Base-by-base conservation (phyloP, 1,140 invertebrate genomes). In the Rhizoglyphus robini region DNA sequence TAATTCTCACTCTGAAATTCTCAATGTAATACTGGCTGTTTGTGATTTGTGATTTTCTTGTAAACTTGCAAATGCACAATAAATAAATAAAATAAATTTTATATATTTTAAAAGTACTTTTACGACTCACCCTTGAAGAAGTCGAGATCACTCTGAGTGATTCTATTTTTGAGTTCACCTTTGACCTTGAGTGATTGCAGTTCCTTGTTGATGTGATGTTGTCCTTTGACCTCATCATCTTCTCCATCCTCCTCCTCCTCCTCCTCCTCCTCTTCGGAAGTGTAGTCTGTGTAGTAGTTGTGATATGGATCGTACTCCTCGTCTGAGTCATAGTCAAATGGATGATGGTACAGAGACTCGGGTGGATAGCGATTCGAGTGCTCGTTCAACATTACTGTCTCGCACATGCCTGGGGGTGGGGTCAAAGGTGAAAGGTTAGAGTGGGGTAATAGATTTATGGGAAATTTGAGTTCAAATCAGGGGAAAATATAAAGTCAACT, bases 351-450 rank as follows among this genome's bases (percentile, higher is more conserved):
- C 23, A 60, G 15, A 20, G 29, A 62, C 4, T 32, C 51, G 2
- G 3, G 4, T 18, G 51, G 34, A 41, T 64, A 47, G 46, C 63
- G 66, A 31, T 27, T 36, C 72, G 87, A 80, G 75, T 87, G 82
- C 74, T 88, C 84, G 57, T 84, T 82, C 13, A 83, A 77, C 84
- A 90, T 87, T 20, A 88, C 84, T 69, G 86, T 78, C 75, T 88
- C 86, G 71, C 84, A 86, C 75, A 86, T 81, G 31, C 84, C 85
- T n/a, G n/a, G n/a, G n/a, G n/a, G n/a, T n/a, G n/a, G n/a, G n/a
- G n/a, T n/a, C n/a, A n/a, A n/a, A n/a, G n/a, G n/a, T n/a, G n/a
- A n/a, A n/a, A n/a, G n/a, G n/a, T n/a, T n/a, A n/a, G n/a, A n/a
- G n/a, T n/a, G n/a, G n/a, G n/a, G n/a, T n/a, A n/a, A n/a, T n/a